Base-by-base conservation (phyloP, 2,113 vertebrate species). In the Oceanites oceanicus region DNA sequence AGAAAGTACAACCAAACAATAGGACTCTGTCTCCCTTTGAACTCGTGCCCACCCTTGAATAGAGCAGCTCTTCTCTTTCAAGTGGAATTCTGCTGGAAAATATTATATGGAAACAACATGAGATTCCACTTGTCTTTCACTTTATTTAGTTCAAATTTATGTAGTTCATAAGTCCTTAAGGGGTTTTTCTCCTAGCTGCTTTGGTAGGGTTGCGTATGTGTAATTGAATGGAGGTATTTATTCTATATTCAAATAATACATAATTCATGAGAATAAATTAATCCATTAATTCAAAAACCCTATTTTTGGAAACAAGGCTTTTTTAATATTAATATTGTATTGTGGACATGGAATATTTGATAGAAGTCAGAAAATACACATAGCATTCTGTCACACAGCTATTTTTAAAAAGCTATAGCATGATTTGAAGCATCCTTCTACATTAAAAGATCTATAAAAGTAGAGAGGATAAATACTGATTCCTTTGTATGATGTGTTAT, bases 31-130 rank as follows among this genome's bases (percentile, higher is more conserved):
- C 38, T 80, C n/a, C 1, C 0, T 67, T 52, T 88, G 71, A 88
- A 70, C n/a, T 81, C 0, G 0, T 68, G 30, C 36, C 58, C 14
- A 71, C 30, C 36, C 59, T 73, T 0, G 0, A 40, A 67, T 13
- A 76, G 50, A 86, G 61, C 65, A 75, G 49, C 36, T 75, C 14
- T 89, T 59, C 53, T 72, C 12, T 65, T 84, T 87, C 52, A 72
- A 29, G 53, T 87, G 70, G 73, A 82, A 68, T 91, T 94, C 49
- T 92, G 26, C 34, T 56, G 44, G 66, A 56, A 95, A 78, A 71
- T 26, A 38, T 25, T 47, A 29, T 34, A 13, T 17, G 61, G n/a
- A 75, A 92, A 61, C 10, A 84, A 74, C 84, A 78, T 25, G n/a
- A 89, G 27, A 44, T 66, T 92, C 42, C 59, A 63, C 61, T 74